Percentiles rank a stretch among this genome's conserved stretches.
Conservation (phyloP, 2,888 invertebrate species). For the Dryobota labecula region DNA sequence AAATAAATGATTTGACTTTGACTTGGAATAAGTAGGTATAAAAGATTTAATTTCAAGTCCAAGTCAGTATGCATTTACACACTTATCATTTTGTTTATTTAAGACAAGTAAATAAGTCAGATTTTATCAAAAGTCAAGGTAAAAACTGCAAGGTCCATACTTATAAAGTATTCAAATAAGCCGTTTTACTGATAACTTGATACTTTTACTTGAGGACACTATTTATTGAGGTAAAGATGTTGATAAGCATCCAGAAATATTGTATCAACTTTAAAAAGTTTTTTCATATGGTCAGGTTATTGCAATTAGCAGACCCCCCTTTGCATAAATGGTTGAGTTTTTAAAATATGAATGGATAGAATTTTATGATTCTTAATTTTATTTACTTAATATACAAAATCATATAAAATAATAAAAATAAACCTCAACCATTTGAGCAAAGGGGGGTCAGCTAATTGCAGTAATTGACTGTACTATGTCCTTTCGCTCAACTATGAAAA, state of each 20-base stretch:
- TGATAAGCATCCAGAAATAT: neutral
- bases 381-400: too few relatives aligned
- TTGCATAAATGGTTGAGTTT: too few relatives aligned
- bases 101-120: conserved; percentile 25
- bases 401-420: too few relatives aligned
- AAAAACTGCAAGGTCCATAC: conserved; percentile 24
- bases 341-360: too few relatives aligned
- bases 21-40: neutral
- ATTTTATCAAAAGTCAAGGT: conserved; percentile 54
- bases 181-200: conserved; percentile 2
- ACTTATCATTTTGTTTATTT: conserved; percentile 42
- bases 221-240: conserved; percentile 3
- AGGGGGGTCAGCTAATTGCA: too few relatives aligned
- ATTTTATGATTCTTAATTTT: too few relatives aligned
- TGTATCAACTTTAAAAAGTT: neutral
- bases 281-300: too few relatives aligned
- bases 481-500: neutral
- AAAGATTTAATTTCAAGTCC: neutral
- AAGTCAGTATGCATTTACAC: neutral
- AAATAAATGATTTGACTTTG: too few relatives aligned
- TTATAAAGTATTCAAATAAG: conserved; percentile 19
- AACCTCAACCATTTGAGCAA: too few relatives aligned
- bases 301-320: too few relatives aligned
- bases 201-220: neutral
- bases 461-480: too few relatives aligned